Base-by-base conservation (phyloP, 2,797 vertebrate genomes). In the Sphaeramia orbicularis region DNA sequence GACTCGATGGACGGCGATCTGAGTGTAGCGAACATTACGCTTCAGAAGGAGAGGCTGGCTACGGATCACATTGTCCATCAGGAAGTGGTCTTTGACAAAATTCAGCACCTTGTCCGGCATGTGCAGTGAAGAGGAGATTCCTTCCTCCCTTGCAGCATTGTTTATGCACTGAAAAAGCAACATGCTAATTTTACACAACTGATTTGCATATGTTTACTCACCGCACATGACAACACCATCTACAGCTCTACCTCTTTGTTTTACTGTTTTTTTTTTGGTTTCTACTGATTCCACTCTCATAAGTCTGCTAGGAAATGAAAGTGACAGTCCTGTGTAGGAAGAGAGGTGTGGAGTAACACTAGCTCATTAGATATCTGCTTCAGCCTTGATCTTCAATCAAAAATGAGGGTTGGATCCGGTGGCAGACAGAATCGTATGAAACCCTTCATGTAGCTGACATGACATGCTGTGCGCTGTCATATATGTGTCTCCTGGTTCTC, bases 11-110 rank as follows among this genome's bases (percentile, higher is more conserved):
- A 98, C 96, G 0, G 92, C 86, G 0, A 99, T 94, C 69, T 96
- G 96, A 11, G 95, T 97, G 92, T 99, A 99, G 70, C 91, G 94
- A 38, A 95, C 90, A 1, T 75, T 95, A 0, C 94, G 93, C 79
- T 99, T 97, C 32, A 96, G 90, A 48, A 99, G 93, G 57, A 99
- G 89, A 0, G 96, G 94, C 69, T 82, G 93, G 88, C 97, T 97
- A 75, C 95, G 96, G 67, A 99, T 95, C 0, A 96, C 93, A 14
- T 77, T 93, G 60, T 98, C 96, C 98, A 99, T 99, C 85, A 99
- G 87, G 88, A 99, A 99, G 87, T 99, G 98, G 81, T 99, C 97
- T 90, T 99, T 99, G 75, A 99, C 94, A 36, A 99, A 99, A 91
- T 98, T 97, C 57, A 99, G 91, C 83, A 98, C 97, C 14, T 97